Evolutionary conservation across 2,888 invertebrate species (phyloP).

Genomic region (Timema podura): DNA sequence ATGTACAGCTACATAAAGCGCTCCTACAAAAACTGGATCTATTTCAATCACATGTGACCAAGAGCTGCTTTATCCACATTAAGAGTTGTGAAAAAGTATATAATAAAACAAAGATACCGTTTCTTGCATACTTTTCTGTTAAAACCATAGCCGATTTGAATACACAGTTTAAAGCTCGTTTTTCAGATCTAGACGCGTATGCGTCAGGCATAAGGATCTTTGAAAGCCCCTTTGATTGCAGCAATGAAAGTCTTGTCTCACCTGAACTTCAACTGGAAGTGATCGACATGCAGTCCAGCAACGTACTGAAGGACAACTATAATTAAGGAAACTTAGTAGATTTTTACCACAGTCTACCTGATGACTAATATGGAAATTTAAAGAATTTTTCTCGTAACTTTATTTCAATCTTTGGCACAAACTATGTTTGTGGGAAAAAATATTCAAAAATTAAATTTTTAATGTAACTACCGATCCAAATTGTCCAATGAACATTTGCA

Average conservation of each 20-base stretch:
- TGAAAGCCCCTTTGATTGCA: constrained; percentile 3
- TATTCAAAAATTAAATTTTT: neutral
- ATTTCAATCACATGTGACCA: neutral
- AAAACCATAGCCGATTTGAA: neutral
- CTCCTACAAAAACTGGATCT: neutral
- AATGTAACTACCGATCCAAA: neutral
- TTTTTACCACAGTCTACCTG: neutral
- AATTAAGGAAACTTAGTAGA: neutral
- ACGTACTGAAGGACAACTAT: constrained; percentile 5
- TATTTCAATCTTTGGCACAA: neutral
- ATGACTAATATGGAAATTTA: neutral
- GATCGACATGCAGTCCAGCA: neutral
- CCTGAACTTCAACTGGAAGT: constrained; percentile 6
- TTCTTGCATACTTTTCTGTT: neutral
- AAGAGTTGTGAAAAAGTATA: neutral
- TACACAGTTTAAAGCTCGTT: neutral
- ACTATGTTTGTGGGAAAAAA: neutral
- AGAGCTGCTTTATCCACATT: neutral
- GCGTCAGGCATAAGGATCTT: neutral
- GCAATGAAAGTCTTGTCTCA: neutral
- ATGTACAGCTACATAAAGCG: neutral
- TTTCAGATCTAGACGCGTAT: neutral
- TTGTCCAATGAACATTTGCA: constrained; percentile 10
- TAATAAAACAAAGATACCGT: neutral
- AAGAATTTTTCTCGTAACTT: neutral